phyloP scores from a whole-genome alignment of 2,888 invertebrate species.

The Troides helena region DNA sequence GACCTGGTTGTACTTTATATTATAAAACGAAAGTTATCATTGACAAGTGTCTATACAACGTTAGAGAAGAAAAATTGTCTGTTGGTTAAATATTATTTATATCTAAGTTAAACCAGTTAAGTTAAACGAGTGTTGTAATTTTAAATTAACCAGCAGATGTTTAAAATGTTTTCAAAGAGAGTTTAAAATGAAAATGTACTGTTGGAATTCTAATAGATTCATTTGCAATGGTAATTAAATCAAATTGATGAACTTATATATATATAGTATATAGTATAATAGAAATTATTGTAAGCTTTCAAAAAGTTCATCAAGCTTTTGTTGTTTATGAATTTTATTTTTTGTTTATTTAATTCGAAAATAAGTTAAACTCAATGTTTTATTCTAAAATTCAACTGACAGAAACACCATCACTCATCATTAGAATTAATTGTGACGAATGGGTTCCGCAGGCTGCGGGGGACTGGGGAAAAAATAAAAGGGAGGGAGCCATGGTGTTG shows the following conservation, averaged over 20 bases:
- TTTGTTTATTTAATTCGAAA: not conserved
- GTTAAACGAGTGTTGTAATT: no score
- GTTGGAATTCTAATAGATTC: constrained; percentile 12
- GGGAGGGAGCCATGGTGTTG: not conserved
- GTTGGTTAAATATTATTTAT: no score
- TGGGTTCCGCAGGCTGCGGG: constrained; percentile 5
- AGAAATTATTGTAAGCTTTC: no score
- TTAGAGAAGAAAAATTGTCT: no score
- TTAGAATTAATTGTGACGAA: constrained; percentile 21
- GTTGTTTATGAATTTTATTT: not conserved
- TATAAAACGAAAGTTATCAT: no score
- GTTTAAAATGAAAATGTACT: constrained; percentile 17
- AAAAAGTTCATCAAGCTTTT: no score
- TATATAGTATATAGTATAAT: no score
- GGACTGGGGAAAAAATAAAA: not conserved
- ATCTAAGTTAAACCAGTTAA: no score
- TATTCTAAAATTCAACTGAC: constrained; percentile 8
- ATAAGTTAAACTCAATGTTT: not conserved
- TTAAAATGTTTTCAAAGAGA: constrained; percentile 11
- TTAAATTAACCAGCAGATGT: constrained; percentile 6
- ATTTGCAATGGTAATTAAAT: constrained; percentile 5
- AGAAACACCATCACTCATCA: constrained; percentile 15
- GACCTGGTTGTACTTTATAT: no score
- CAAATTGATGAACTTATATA: no score
- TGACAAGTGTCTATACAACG: no score